Evolutionary conservation across 1,140 invertebrate genomes (phyloP).

Genomic region (Caenorhabditis tropicalis): DNA sequence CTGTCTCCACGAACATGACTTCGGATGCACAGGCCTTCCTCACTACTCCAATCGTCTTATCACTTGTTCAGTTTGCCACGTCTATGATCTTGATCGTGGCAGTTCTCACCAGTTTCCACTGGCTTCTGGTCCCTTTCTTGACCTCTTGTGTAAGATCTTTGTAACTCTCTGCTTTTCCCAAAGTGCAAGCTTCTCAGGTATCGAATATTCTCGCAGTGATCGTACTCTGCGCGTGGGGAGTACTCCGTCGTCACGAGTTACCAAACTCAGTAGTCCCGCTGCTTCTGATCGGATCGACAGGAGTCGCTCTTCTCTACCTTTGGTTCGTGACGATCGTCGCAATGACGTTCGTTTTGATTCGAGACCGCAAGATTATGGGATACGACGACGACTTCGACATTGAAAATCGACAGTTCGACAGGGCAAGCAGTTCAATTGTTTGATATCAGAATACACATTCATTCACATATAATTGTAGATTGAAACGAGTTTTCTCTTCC

Average conservation of each 20-base stretch:
- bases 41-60: not conserved
- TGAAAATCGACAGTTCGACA: slow-evolving; percentile 10
- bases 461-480: not conserved
- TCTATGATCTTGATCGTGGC: slow-evolving; percentile 25
- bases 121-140: not conserved
- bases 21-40: not conserved
- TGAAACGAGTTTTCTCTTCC: not conserved
- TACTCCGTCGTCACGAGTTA: not conserved
- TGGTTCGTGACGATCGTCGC: slow-evolving; percentile 3
- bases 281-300: not conserved
- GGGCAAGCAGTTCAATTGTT: slow-evolving; percentile 23
- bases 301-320: not conserved
- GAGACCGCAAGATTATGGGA: slow-evolving; percentile 18
- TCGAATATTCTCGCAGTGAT: not conserved
- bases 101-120: slow-evolving; percentile 29
- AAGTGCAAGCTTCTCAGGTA: not conserved
- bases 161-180: no score
- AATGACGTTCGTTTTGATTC: not conserved
- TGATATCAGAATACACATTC: not conserved
- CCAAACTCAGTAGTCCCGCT: not conserved
- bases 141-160: not conserved
- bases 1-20: slow-evolving; percentile 1
- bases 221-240: not conserved
- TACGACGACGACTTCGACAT: slow-evolving; percentile 16
- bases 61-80: not conserved